Conservation (phyloP, 2,113 vertebrate species). For the Myiagra hebetior region DNA sequence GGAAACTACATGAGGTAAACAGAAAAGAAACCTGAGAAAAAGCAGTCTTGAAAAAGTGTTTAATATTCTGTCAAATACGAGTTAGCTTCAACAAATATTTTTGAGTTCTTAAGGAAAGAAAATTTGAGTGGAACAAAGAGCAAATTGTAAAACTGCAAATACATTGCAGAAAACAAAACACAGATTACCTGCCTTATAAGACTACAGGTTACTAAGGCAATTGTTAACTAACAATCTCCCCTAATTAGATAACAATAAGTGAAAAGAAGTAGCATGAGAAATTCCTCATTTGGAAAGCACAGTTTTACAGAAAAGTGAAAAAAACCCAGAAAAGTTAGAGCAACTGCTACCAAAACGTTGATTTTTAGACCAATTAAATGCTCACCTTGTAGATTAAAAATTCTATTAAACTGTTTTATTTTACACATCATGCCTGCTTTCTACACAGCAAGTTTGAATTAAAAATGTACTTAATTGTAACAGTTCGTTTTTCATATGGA, state of each 20-base stretch:
- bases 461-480: slow-evolving; percentile 1
- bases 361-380: slow-evolving; percentile 47
- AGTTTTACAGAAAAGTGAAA: not conserved
- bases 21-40: not conserved
- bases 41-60: not conserved
- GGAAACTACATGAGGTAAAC: not conserved
- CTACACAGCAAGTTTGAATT: slow-evolving; percentile 38
- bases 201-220: not conserved
- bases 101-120: not conserved
- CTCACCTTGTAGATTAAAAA: slow-evolving; percentile 53
- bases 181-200: slow-evolving; percentile 21
- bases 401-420: slow-evolving; percentile 50
- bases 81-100: not conserved
- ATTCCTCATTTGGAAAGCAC: not conserved
- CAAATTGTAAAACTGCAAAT: not conserved
- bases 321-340: not conserved
- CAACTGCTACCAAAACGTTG: not conserved
- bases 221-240: not conserved
- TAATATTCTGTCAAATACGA: slow-evolving; percentile 60
- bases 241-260: not conserved
- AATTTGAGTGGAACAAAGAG: not conserved
- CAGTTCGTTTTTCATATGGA: slow-evolving; percentile 10
- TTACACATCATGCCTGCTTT: slow-evolving; percentile 20
- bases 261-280: not conserved
- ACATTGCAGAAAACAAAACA: not conserved